A percentile compares a stretch with the other conserved stretches of the same genome.
These are phyloP conservation scores for Syngnathus acus DNA, from an alignment of 2,797 vertebrate species.

Conservation along the genomic window DNA sequence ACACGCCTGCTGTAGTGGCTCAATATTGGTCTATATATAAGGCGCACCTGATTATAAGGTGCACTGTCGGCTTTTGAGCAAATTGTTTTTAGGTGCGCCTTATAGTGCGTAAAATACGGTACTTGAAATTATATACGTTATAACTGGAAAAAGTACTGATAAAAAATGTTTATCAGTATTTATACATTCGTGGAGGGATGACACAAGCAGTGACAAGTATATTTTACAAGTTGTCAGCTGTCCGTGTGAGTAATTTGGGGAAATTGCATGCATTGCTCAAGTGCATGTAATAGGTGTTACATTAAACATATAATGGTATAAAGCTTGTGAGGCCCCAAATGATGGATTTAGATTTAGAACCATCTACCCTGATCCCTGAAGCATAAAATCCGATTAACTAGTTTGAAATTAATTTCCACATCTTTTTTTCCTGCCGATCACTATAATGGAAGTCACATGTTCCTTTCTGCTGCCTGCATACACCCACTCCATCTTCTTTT, in stretches of 20 bases:
- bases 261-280: neutral
- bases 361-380: conserved; percentile 1
- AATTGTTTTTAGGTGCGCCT: too few species aligned
- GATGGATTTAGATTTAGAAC: conserved; percentile 21
- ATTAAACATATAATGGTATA: too few species aligned
- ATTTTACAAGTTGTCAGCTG: neutral
- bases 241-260: neutral
- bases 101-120: too few species aligned
- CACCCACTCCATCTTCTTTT: conserved; percentile 6
- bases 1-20: too few species aligned
- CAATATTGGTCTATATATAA: too few species aligned
- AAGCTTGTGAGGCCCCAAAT: conserved; percentile 12
- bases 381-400: conserved; percentile 11
- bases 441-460: conserved; percentile 9
- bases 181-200: neutral
- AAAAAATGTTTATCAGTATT: neutral
- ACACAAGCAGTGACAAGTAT: neutral
- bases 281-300: conserved; percentile 20
- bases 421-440: conserved; percentile 15
- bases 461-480: neutral
- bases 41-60: too few species aligned
- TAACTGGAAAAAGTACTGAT: too few species aligned
- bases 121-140: neutral
- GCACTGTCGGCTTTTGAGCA: too few species aligned
- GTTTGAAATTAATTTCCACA: conserved; percentile 40